Conservation (phyloP, 1,140 invertebrate genomes). For the Holcopasites calliopsidis region DNA sequence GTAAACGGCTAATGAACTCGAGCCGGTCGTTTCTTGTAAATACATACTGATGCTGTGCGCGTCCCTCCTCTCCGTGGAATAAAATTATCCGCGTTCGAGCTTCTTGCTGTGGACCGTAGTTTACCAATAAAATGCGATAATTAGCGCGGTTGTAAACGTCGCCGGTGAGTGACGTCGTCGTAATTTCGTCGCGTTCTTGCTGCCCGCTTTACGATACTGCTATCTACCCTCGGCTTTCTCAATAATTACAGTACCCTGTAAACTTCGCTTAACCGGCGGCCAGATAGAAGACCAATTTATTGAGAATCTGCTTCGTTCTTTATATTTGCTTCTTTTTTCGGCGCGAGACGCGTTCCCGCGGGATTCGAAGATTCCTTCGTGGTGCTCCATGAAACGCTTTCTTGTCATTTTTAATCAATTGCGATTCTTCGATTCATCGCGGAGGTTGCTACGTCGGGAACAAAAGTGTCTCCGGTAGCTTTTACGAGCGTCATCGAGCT, state of each 20-base stretch:
- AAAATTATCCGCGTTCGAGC: conserved; percentile 9
- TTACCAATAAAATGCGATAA: conserved; percentile 42
- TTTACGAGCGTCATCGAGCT: background rate
- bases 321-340: too few species aligned
- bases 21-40: conserved; percentile 13
- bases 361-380: background rate
- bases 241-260: background rate
- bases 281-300: too few species aligned
- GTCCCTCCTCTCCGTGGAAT: background rate
- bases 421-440: background rate
- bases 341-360: background rate
- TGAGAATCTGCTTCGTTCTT: too few species aligned
- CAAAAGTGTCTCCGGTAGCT: background rate
- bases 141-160: conserved; percentile 42
- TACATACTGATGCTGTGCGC: too few species aligned
- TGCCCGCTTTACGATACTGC: background rate
- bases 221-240: background rate
- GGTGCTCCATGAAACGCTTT: too few species aligned
- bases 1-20: conserved; percentile 29
- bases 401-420: background rate
- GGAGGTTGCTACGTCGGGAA: too few species aligned
- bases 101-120: conserved; percentile 17
- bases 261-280: background rate
- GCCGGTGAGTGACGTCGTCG: conserved; percentile 3
- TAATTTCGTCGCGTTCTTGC: conserved; percentile 36